phyloP scores from a whole-genome alignment of 1,140 invertebrate genomes.

The Heliothis virescens region DNA sequence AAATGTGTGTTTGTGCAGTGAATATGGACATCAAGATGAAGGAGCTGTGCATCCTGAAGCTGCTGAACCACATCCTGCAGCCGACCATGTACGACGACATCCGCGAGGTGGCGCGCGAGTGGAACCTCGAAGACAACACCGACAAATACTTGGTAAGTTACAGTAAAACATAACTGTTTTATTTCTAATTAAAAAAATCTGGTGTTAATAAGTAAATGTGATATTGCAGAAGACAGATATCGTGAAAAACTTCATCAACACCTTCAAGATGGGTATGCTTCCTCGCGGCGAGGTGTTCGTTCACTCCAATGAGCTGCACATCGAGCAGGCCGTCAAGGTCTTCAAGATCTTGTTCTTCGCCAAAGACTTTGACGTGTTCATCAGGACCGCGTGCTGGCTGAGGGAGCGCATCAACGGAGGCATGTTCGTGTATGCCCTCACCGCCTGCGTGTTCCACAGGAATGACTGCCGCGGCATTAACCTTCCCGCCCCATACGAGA shows the following conservation, averaged over 20 bases:
- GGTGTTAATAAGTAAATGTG: background rate
- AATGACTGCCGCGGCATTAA: slow-evolving; percentile 87
- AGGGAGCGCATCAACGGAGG: slow-evolving; percentile 88
- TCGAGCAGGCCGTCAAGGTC: slow-evolving; percentile 86
- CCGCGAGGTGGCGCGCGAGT: slow-evolving; percentile 75
- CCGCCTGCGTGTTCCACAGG: slow-evolving; percentile 87
- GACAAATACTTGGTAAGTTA: slow-evolving; percentile 76
- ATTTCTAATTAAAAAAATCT: background rate
- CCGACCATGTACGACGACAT: slow-evolving; percentile 80
- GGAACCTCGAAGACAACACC: slow-evolving; percentile 70
- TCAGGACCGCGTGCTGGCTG: slow-evolving; percentile 88
- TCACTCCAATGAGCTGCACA: slow-evolving; percentile 84
- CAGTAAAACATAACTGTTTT: background rate
- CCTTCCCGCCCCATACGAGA: slow-evolving; percentile 89
- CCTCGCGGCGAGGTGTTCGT: slow-evolving; percentile 87
- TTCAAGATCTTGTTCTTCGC: slow-evolving; percentile 88
- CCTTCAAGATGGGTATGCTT: slow-evolving; percentile 80
- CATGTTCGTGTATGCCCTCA: slow-evolving; percentile 88
- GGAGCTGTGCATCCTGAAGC: slow-evolving; percentile 75
- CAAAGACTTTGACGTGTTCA: slow-evolving; percentile 89
- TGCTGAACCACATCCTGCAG: slow-evolving; percentile 80
- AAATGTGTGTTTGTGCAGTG: slow-evolving; percentile 52
- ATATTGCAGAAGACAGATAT: slow-evolving; percentile 74
- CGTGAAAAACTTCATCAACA: slow-evolving; percentile 72
- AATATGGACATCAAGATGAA: slow-evolving; percentile 76